Percentiles rank a stretch among this genome's conserved stretches.
Evolutionary conservation across 1,140 invertebrate genomes (phyloP).

Genomic region (Spodoptera frugiperda): DNA sequence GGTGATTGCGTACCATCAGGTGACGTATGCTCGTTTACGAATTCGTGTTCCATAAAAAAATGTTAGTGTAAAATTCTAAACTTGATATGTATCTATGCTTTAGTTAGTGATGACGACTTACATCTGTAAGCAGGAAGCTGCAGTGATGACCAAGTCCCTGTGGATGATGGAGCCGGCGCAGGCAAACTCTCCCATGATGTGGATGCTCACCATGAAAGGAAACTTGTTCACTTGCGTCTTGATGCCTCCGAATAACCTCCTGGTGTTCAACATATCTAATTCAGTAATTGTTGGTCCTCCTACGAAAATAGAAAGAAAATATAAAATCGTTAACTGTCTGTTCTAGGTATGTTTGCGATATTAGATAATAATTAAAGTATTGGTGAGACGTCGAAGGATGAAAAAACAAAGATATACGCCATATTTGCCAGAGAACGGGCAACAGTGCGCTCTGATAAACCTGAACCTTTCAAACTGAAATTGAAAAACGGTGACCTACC

Average conservation of each 20-base stretch:
- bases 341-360: too few species aligned
- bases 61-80: too few species aligned
- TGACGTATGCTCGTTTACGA: too few species aligned
- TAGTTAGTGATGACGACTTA: slow-evolving; percentile 35
- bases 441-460: not conserved
- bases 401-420: too few species aligned
- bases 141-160: slow-evolving; percentile 54
- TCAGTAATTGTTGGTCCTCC: not conserved
- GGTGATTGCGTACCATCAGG: too few species aligned
- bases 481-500: slow-evolving; percentile 21
- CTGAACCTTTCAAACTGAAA: too few species aligned
- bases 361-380: too few species aligned
- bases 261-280: not conserved
- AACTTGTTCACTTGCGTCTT: slow-evolving; percentile 40
- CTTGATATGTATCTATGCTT: too few species aligned
- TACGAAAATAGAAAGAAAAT: not conserved
- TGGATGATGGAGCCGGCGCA: slow-evolving; percentile 58
- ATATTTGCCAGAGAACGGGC: not conserved
- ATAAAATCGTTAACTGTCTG: too few species aligned
- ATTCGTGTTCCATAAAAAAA: too few species aligned
- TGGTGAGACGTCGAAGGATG: too few species aligned
- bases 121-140: slow-evolving; percentile 56
- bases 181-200: slow-evolving; percentile 47
- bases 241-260: slow-evolving; percentile 51
- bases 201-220: slow-evolving; percentile 59